A percentile compares a stretch with the other conserved stretches of the same genome.
Conservation (phyloP, 2,797 vertebrate genomes). For the Acanthurus tractus region DNA sequence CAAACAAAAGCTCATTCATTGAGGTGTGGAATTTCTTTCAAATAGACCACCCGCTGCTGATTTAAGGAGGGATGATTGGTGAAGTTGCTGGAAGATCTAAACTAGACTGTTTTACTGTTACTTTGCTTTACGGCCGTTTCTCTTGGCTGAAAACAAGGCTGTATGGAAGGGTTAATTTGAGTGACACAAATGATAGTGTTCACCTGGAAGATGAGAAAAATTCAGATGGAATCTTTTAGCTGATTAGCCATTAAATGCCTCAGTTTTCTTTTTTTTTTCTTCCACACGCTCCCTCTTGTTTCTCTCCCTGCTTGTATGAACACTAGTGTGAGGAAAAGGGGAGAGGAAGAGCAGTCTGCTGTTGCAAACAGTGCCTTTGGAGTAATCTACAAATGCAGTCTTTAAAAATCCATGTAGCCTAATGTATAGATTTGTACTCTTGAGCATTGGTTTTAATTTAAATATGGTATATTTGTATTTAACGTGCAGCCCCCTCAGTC, state of each 20-base stretch:
- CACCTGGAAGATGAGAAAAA: constrained; percentile 59
- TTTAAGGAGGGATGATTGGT: constrained; percentile 66
- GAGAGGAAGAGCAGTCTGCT: constrained; percentile 81
- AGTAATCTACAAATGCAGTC: constrained; percentile 87
- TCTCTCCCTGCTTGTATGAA: constrained; percentile 74
- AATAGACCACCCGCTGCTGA: constrained; percentile 66
- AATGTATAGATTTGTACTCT: constrained; percentile 85
- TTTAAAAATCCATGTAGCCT: constrained; percentile 84
- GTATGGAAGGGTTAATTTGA: constrained; percentile 64
- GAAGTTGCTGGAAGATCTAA: constrained; percentile 72
- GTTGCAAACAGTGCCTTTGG: constrained; percentile 88
- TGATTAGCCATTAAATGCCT: constrained; percentile 81
- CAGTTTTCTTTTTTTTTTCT: constrained; percentile 54
- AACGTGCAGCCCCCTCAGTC: constrained; percentile 62
- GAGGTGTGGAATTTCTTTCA: constrained; percentile 52
- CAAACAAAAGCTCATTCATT: constrained; percentile 52
- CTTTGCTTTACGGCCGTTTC: constrained; percentile 55
- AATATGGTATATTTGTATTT: constrained; percentile 83
- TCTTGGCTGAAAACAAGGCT: constrained; percentile 52
- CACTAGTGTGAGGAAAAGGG: constrained; percentile 74
- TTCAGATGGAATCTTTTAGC: constrained; percentile 59
- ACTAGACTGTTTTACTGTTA: constrained; percentile 64
- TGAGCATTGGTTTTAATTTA: constrained; percentile 68
- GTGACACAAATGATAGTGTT: constrained; percentile 48
- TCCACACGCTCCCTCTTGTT: constrained; percentile 62